phyloP scores from a whole-genome alignment of 30 jellyfish, hydroid and myxozoan genomes.

The Sanderia malayensis region DNA sequence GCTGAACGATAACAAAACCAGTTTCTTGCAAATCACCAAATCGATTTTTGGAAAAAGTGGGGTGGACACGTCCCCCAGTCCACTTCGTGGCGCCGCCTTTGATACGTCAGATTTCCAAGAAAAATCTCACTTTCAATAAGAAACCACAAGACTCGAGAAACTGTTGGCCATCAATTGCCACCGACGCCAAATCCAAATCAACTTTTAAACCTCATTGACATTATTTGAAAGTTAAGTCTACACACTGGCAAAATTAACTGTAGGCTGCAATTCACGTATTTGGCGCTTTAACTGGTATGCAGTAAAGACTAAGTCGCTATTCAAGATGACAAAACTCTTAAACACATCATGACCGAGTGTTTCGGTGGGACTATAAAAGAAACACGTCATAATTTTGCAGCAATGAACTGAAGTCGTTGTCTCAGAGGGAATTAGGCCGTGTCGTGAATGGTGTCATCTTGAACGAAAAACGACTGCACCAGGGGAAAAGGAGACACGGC shows the following conservation, averaged over 20 bases:
- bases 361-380: neutral
- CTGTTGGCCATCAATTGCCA: too few species aligned
- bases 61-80: constrained; percentile 1
- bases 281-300: neutral
- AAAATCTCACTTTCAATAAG: too few species aligned
- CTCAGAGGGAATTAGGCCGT: neutral
- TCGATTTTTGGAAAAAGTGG: neutral
- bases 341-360: neutral
- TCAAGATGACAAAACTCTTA: neutral
- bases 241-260: neutral
- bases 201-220: too few species aligned
- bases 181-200: too few species aligned
- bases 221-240: neutral
- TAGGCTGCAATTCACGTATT: neutral
- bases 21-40: too few species aligned
- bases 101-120: too few species aligned
- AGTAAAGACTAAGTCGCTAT: neutral
- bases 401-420: neutral
- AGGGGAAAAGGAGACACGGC: neutral
- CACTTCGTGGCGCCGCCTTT: constrained; percentile 1
- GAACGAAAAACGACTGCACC: neutral
- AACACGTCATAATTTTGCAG: neutral
- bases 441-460: neutral
- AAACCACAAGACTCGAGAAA: too few species aligned
- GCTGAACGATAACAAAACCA: too few species aligned